Evolutionary conservation across 2,113 vertebrate genomes (phyloP).

Genomic region (Hippocampus mohnikei): DNA sequence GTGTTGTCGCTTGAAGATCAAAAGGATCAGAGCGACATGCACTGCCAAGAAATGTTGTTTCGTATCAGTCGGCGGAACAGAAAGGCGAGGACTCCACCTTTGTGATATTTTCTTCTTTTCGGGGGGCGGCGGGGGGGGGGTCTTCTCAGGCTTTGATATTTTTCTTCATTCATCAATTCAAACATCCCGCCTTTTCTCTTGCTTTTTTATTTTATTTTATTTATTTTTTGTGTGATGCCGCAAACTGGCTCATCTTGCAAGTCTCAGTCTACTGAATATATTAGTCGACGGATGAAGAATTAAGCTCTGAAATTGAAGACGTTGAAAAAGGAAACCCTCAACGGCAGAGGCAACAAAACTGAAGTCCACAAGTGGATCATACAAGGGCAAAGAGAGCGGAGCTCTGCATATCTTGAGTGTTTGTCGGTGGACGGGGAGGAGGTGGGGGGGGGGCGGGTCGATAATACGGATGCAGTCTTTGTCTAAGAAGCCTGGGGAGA

Average conservation of each 20-base stretch:
- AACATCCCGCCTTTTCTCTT: neutral
- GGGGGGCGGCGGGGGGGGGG: no score
- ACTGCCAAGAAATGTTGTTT: slow-evolving; percentile 13
- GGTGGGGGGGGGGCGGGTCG: neutral
- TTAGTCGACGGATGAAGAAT: no score
- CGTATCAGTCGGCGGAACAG: slow-evolving; percentile 10
- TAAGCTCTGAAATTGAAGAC: no score
- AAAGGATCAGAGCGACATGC: slow-evolving; percentile 16
- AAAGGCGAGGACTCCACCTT: neutral
- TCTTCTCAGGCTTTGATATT: neutral
- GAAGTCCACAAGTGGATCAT: slow-evolving; percentile 35
- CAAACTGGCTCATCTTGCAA: neutral
- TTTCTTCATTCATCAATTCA: neutral
- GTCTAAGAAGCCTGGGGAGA: slow-evolving; percentile 30
- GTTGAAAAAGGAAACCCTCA: neutral
- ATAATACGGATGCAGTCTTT: slow-evolving; percentile 13
- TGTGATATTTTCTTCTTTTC: neutral
- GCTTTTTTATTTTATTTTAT: neutral
- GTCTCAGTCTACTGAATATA: no score
- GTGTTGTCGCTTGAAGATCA: slow-evolving; percentile 15
- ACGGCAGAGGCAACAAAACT: slow-evolving; percentile 28
- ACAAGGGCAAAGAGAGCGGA: slow-evolving; percentile 13
- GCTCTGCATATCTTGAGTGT: slow-evolving; percentile 5
- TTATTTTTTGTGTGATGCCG: neutral
- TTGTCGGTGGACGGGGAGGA: neutral